Conservation (phyloP, 2,888 invertebrate genomes). For the Melanostoma mellinum region DNA sequence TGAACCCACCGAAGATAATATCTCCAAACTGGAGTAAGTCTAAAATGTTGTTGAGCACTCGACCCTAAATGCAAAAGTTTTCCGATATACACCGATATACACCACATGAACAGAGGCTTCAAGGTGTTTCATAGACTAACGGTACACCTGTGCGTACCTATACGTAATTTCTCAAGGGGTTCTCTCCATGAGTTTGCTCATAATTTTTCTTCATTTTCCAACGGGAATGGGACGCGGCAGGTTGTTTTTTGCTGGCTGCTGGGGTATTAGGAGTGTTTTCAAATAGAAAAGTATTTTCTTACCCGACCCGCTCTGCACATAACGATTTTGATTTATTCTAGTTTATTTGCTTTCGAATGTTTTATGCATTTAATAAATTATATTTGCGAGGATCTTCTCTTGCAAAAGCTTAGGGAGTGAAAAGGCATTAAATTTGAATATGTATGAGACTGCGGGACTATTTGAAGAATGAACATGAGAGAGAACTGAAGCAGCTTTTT, state of each 20-base stretch:
- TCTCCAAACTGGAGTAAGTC: conserved; percentile 32
- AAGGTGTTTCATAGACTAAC: conserved; percentile 1
- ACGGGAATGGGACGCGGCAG: not conserved
- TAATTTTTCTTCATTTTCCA: conserved; percentile 60
- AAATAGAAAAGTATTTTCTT: conserved; percentile 6
- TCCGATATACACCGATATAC: conserved; percentile 44
- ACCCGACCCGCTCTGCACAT: conserved; percentile 10
- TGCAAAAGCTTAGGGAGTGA: conserved; percentile 29
- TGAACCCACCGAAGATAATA: conserved; percentile 63
- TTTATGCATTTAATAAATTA: conserved; percentile 73
- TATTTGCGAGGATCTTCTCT: conserved; percentile 56
- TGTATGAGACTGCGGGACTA: conserved; percentile 34
- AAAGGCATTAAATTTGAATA: conserved; percentile 60
- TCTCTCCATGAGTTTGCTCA: conserved; percentile 46
- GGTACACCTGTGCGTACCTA: conserved; percentile 61
- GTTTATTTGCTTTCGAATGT: conserved; percentile 70
- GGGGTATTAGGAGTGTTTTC: not conserved
- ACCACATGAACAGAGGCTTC: conserved; percentile 8
- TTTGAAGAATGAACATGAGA: not conserved
- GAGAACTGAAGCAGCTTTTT: conserved; percentile 10
- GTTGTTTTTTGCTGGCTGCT: not conserved
- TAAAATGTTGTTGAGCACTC: conserved; percentile 41
- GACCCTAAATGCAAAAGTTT: conserved; percentile 64
- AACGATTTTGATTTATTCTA: conserved; percentile 69
- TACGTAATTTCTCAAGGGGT: conserved; percentile 69